These are phyloP conservation scores for Lucilia cuprina DNA, from an alignment of 1,140 invertebrate genomes.

Conservation along the genomic window DNA sequence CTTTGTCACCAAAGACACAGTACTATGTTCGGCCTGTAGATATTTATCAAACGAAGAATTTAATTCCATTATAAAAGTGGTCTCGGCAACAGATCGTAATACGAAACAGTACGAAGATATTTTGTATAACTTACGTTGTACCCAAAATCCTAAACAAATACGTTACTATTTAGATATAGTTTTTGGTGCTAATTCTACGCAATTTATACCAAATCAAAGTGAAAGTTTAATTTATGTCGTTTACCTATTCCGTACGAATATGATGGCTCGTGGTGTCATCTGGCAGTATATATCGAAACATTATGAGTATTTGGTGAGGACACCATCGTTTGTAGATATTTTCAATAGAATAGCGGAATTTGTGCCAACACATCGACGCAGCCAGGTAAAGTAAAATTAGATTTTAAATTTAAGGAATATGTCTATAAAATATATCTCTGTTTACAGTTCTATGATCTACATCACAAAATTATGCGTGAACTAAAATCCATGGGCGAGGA, in stretches of 20 bases:
- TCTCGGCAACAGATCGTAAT: conserved; percentile 42
- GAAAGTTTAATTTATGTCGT: conserved; percentile 51
- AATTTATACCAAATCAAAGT: conserved; percentile 44
- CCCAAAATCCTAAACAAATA: conserved; percentile 46
- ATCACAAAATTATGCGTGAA: conserved; percentile 43
- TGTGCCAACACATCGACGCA: conserved; percentile 43
- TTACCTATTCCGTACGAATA: conserved; percentile 50
- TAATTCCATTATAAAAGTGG: conserved; percentile 39
- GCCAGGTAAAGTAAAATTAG: not conserved
- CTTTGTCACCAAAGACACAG: conserved; percentile 43
- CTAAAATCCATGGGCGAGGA: conserved; percentile 38
- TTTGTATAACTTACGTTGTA: conserved; percentile 53
- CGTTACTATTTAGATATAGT: conserved; percentile 47
- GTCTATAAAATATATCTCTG: no score
- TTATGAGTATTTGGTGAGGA: conserved; percentile 46
- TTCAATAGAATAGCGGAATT: conserved; percentile 62
- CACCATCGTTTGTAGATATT: conserved; percentile 45
- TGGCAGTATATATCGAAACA: conserved; percentile 51
- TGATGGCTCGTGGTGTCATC: conserved; percentile 43
- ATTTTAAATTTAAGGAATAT: no score
- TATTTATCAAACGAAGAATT: conserved; percentile 50
- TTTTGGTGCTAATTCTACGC: conserved; percentile 48
- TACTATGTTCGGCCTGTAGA: conserved; percentile 48
- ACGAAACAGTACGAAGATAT: conserved; percentile 47
- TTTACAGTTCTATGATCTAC: conserved; percentile 48